These are phyloP conservation scores for Actinia tenebrosa DNA, from an alignment of 64 coral and sea anemone genomes.

Conservation along the genomic window DNA sequence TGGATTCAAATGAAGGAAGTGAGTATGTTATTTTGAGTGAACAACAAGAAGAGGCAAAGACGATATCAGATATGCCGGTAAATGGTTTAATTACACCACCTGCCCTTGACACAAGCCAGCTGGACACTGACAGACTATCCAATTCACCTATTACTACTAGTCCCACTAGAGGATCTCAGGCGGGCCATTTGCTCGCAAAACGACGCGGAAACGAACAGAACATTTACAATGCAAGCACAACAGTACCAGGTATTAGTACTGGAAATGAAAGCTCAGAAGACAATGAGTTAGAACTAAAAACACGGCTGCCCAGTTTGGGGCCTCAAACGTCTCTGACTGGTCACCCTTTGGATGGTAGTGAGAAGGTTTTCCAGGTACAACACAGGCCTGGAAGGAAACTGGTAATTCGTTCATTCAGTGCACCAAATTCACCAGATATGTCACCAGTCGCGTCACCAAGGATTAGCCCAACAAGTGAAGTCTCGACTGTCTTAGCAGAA, in stretches of 20 bases:
- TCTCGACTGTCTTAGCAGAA: background rate
- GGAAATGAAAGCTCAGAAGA: background rate
- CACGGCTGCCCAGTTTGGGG: background rate
- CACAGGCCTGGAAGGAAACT: background rate
- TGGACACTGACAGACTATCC: background rate
- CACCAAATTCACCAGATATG: conserved; percentile 12
- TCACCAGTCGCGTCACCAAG: background rate
- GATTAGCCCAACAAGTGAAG: background rate
- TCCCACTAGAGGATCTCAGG: background rate
- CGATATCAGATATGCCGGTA: conserved; percentile 5
- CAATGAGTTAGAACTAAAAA: background rate
- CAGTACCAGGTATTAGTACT: background rate
- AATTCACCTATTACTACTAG: background rate
- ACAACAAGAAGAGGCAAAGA: background rate
- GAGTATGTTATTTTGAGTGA: background rate
- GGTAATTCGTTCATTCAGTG: background rate
- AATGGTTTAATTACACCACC: background rate
- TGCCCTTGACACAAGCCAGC: background rate
- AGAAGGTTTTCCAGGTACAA: background rate
- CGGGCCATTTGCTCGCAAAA: background rate
- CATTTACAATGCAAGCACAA: background rate
- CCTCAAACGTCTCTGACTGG: background rate
- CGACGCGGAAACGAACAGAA: background rate
- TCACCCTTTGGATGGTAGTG: background rate
- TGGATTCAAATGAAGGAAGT: background rate